Evolutionary conservation across 2,113 vertebrate species (phyloP).

Genomic region (Myiopsitta monachus): DNA sequence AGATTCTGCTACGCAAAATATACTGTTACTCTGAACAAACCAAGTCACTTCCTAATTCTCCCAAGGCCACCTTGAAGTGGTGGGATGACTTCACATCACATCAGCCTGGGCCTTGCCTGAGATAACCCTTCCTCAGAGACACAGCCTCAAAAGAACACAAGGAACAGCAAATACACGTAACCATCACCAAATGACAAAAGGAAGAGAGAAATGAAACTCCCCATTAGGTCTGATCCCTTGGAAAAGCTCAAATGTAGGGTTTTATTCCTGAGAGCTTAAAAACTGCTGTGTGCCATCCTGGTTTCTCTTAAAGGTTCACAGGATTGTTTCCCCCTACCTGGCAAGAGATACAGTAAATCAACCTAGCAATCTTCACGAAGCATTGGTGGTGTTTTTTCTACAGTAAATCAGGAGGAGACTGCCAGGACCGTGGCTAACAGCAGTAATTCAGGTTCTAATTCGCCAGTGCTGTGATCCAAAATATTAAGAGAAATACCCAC

Average conservation of each 20-base stretch:
- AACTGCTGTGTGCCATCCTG: neutral
- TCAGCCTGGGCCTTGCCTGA: neutral
- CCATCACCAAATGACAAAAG: neutral
- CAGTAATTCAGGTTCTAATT: neutral
- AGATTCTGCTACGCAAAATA: neutral
- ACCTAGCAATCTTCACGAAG: neutral
- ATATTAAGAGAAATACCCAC: neutral
- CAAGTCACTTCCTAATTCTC: neutral
- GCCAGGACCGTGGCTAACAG: neutral
- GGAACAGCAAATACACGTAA: neutral
- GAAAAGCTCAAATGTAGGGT: neutral
- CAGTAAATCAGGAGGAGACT: neutral
- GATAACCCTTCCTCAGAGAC: neutral
- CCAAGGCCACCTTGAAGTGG: neutral
- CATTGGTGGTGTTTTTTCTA: neutral
- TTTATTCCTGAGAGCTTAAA: neutral
- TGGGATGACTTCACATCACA: neutral
- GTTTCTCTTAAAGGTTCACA: neutral
- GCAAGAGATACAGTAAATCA: neutral
- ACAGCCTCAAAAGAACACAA: neutral
- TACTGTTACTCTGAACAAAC: neutral
- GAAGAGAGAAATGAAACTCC: neutral
- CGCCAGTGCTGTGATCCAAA: accelerated
- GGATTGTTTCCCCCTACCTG: neutral
- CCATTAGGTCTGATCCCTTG: neutral